These are phyloP conservation scores for Phyto melanocephala DNA, from an alignment of 2,888 invertebrate genomes.

Conservation along the genomic window DNA sequence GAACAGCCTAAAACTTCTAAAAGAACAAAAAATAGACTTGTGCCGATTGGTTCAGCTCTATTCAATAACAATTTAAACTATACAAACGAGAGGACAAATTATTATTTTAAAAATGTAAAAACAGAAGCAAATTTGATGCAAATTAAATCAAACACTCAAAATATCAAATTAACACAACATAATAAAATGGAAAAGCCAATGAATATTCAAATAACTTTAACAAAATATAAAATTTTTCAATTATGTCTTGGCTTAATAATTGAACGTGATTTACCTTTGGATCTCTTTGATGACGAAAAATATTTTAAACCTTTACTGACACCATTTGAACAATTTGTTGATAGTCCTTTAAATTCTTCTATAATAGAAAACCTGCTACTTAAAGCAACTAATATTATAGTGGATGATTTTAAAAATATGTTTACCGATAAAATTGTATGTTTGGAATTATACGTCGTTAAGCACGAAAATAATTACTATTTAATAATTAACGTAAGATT, in stretches of 20 bases:
- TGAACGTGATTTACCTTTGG: slow-evolving; percentile 3
- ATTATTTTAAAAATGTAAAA: not conserved
- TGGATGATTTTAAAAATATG: not conserved
- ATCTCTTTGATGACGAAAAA: slow-evolving; percentile 25
- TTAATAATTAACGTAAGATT: slow-evolving; percentile 12
- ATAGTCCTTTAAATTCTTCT: not conserved
- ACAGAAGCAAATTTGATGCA: not conserved
- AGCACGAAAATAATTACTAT: not conserved
- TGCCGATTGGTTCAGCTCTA: too few relatives aligned
- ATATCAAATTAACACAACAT: not conserved
- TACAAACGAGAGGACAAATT: not conserved
- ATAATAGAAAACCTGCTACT: not conserved
- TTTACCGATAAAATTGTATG: slow-evolving; percentile 20
- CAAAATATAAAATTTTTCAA: slow-evolving; percentile 5
- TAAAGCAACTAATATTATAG: slow-evolving; percentile 3
- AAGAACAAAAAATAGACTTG: too few relatives aligned
- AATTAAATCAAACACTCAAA: not conserved
- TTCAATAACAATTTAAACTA: not conserved
- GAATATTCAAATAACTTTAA: not conserved
- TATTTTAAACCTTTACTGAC: slow-evolving; percentile 16
- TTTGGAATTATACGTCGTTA: slow-evolving; percentile 14
- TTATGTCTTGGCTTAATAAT: slow-evolving; percentile 30
- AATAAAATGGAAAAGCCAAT: not conserved
- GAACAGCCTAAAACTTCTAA: not conserved
- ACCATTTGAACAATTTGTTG: slow-evolving; percentile 19